A percentile compares a stretch with the other conserved stretches of the same genome.
Evolutionary conservation across 2,113 vertebrate genomes (phyloP).

Genomic region (Notiomystis cincta): DNA sequence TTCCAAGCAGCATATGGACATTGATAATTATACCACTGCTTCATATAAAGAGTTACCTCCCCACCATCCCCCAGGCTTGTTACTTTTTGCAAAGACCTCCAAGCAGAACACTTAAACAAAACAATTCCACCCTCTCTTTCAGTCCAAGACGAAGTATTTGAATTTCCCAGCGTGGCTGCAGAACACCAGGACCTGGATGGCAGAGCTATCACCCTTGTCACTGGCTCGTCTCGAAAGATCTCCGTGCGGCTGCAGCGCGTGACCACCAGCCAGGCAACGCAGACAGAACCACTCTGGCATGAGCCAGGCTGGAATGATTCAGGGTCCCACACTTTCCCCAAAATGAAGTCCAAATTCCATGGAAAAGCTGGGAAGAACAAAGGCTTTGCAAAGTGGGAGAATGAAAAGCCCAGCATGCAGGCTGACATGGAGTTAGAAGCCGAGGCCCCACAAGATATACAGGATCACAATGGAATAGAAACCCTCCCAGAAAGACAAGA

Average conservation of each 20-base stretch:
- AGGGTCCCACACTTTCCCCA: slow-evolving; percentile 94
- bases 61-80: neutral
- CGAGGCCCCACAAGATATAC: slow-evolving; percentile 27
- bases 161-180: slow-evolving; percentile 79
- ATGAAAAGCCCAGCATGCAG: slow-evolving; percentile 71
- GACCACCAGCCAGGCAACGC: slow-evolving; percentile 92
- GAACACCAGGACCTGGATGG: slow-evolving; percentile 74
- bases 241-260: slow-evolving; percentile 89
- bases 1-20: neutral
- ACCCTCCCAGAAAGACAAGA: slow-evolving; percentile 71
- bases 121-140: slow-evolving; percentile 11
- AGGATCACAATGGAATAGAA: slow-evolving; percentile 70
- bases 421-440: slow-evolving; percentile 65
- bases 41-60: neutral
- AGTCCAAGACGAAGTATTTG: slow-evolving; percentile 92
- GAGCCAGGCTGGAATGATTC: slow-evolving; percentile 84
- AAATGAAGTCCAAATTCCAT: slow-evolving; percentile 89
- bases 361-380: slow-evolving; percentile 85
- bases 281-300: slow-evolving; percentile 90
- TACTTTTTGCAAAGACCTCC: neutral
- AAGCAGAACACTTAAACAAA: neutral
- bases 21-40: neutral
- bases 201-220: slow-evolving; percentile 91
- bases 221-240: slow-evolving; percentile 89
- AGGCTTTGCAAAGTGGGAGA: slow-evolving; percentile 91